These are phyloP conservation scores for Zaprionus lineosus DNA, from an alignment of 2,888 invertebrate species.

Conservation along the genomic window DNA sequence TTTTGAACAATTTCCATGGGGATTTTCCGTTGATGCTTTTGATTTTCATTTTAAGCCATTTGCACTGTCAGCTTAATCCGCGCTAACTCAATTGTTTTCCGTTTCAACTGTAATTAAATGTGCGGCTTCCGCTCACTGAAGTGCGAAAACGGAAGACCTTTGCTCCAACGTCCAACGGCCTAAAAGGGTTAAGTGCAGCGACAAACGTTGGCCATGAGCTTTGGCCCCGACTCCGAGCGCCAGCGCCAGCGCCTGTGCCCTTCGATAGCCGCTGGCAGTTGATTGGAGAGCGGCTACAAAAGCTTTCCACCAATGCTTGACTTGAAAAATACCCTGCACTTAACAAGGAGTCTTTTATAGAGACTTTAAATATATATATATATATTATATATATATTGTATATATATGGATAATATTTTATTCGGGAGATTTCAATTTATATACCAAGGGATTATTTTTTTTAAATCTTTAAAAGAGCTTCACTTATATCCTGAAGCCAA, in stretches of 20 bases:
- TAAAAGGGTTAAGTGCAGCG: slow-evolving; percentile 20
- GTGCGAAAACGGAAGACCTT: slow-evolving; percentile 29
- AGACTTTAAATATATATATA: too few relatives aligned
- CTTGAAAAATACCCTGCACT: background rate
- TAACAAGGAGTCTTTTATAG: too few relatives aligned
- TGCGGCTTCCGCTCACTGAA: slow-evolving; percentile 36
- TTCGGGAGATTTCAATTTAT: too few relatives aligned
- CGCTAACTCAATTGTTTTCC: slow-evolving; percentile 43
- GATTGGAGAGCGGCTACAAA: background rate
- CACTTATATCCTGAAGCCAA: background rate
- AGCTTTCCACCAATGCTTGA: background rate
- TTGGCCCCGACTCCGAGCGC: too few relatives aligned
- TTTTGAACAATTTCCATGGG: slow-evolving; percentile 11
- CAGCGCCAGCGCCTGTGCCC: slow-evolving; percentile 4
- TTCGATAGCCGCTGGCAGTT: slow-evolving; percentile 1
- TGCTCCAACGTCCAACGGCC: slow-evolving; percentile 18
- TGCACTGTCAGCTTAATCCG: background rate
- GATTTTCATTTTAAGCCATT: background rate
- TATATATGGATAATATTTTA: too few relatives aligned
- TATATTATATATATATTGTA: too few relatives aligned
- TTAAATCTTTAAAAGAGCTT: too few relatives aligned
- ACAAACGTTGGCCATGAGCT: slow-evolving; percentile 14
- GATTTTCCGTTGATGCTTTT: background rate
- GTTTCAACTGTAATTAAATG: slow-evolving; percentile 58
- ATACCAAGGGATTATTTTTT: too few relatives aligned